Conservation (phyloP, 2,797 vertebrate genomes). For the Propithecus perrieri region DNA sequence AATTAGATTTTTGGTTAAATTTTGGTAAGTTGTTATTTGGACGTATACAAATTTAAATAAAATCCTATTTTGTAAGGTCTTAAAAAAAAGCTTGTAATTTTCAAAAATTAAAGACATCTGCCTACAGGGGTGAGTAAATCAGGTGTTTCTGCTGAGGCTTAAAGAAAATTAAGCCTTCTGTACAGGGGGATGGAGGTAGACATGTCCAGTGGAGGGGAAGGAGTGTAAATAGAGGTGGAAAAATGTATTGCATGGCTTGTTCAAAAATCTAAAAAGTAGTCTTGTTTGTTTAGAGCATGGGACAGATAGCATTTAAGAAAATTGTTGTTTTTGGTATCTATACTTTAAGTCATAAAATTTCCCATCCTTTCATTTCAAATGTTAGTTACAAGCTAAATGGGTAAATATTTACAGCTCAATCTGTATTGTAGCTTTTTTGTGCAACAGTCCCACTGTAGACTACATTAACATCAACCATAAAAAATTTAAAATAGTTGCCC, state of each 20-base stretch:
- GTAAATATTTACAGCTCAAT: slow-evolving; percentile 62
- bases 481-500: slow-evolving; percentile 71
- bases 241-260: neutral
- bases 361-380: slow-evolving; percentile 8
- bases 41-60: slow-evolving; percentile 57
- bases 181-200: neutral
- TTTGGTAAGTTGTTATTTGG: slow-evolving; percentile 56
- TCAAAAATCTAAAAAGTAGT: neutral
- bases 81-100: neutral
- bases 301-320: neutral
- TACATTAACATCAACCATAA: slow-evolving; percentile 34
- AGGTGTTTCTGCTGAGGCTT: neutral
- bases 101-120: neutral
- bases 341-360: slow-evolving; percentile 37
- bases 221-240: neutral
- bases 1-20: slow-evolving; percentile 56
- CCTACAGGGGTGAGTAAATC: neutral
- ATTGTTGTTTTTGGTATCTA: neutral
- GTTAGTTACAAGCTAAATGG: slow-evolving; percentile 27
- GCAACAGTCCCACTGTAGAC: slow-evolving; percentile 17
- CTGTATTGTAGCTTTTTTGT: neutral
- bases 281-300: neutral
- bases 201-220: neutral
- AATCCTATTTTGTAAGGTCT: neutral
- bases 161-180: neutral